Evolutionary conservation across 64 coral and sea anemone genomes (phyloP), one percentile per base, ranked within the genome.

Genomic region (Dendronephthya gigantea): DNA sequence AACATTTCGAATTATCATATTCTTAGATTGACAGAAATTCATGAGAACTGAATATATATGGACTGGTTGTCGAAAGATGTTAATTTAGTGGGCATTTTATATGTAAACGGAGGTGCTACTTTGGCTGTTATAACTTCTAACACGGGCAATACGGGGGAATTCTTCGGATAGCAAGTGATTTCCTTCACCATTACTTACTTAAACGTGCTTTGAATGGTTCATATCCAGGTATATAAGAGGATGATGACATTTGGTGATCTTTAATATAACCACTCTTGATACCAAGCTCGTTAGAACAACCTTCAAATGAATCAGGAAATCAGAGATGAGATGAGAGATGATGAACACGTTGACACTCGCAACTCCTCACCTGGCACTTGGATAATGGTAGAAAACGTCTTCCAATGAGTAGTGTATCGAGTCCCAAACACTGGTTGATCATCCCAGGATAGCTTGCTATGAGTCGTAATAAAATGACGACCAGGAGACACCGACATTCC

Each of bases 281-380:
- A 59, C 91, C 91, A 84, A 92, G 88, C 35, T 87, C 33, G 13
- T 68, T 39, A 5, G 83, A 68, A 82, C 91, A 92, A 31, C 91
- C 91, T 92, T 40, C 32, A 43, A 47, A 7, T 6, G 41, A 41
- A 50, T 50, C 30, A 29, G 29, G 16, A n/a, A 70, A 40, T 39
- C 1, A 23, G 56, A 45, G 49, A 83, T 7, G 41, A 6, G 41
- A 45, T 45, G 41, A 6, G 41, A 45, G 41, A 11, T 45, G 41
- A 45, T 11, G 41, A 45, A 4, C 41, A 45, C 41, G 41, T 45
- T 11, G 11, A 9, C 11, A 4, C 41, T 45, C 41, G 68, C 17
- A 59, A 39, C 22, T n/a, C 34, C 83, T 88, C 48, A 96, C 93
- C 93, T 90, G 90, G 90, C 10, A 96, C 68, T 84, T 90, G 88